Evolutionary conservation across 2,888 invertebrate species (phyloP).

Genomic region (Xylophagus ater): DNA sequence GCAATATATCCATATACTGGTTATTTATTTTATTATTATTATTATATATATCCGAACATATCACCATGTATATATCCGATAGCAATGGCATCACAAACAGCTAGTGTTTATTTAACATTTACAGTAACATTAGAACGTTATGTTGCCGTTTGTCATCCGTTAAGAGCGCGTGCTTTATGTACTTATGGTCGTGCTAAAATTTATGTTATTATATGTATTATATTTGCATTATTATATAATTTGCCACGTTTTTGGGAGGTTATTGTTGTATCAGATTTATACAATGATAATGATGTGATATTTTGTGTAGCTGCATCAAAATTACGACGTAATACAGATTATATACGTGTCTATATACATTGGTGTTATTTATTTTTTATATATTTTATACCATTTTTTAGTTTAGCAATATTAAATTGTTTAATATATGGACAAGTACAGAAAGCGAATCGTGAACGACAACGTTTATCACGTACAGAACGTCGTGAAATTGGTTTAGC

Average conservation of each 20-base stretch:
- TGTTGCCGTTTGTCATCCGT: slow-evolving; percentile 85
- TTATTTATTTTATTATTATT: slow-evolving; percentile 63
- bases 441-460: slow-evolving; percentile 80
- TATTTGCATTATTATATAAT: slow-evolving; percentile 78
- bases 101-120: slow-evolving; percentile 82
- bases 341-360: slow-evolving; percentile 80
- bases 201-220: slow-evolving; percentile 70
- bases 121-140: slow-evolving; percentile 89
- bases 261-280: slow-evolving; percentile 36
- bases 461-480: slow-evolving; percentile 78
- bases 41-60: slow-evolving; percentile 67
- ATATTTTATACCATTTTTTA: slow-evolving; percentile 84
- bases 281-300: slow-evolving; percentile 46
- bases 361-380: slow-evolving; percentile 91
- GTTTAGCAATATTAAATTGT: slow-evolving; percentile 78
- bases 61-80: slow-evolving; percentile 72
- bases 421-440: slow-evolving; percentile 85
- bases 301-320: slow-evolving; percentile 61
- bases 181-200: slow-evolving; percentile 77
- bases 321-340: slow-evolving; percentile 57
- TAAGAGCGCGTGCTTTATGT: slow-evolving; percentile 79
- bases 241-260: slow-evolving; percentile 69
- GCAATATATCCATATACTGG: slow-evolving; percentile 76
- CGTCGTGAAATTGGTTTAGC: slow-evolving; percentile 88
- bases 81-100: slow-evolving; percentile 81